Base-by-base conservation (phyloP, 2,113 vertebrate species). In the Empidonax alnorum region DNA sequence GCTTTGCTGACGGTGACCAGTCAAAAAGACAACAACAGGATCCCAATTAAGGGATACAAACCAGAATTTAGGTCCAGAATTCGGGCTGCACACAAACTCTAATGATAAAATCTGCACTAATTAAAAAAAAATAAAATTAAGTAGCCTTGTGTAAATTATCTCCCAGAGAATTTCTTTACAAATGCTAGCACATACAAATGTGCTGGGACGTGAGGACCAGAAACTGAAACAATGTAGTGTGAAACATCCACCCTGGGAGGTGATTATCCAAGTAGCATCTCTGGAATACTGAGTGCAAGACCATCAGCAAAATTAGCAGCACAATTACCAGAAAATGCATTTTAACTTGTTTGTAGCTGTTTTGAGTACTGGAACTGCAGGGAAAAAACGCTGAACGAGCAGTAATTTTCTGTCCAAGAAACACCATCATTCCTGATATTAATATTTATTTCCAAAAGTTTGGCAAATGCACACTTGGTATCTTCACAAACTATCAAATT, bases 401-500 rank as follows among this genome's bases (percentile, higher is more conserved):
- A 0, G 1, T 30, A 3, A 2, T 3, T 58, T 59, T 6, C 42
- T n/a, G 7, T 65, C 53, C 41, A 2, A 46, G 66, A 58, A 56
- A 44, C 0, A 74, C 30, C 39, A 6, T 7, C 33, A 4, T 2
- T 39, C 84, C 31, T 12, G 20, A 56, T 39, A 33, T 6, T 5
- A 49, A 31, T 21, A 8, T 4, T 25, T 2, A 7, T 24, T 35
- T 46, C 39, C 53, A 5, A 42, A 90, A 79, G 73, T 24, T 2
- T 23, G 66, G 30, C 39, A 86, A 81, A 89, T 61, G 77, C 92
- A 94, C 41, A 3, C 88, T 66, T 88, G 56, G 23, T 16, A 55
- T 58, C 52, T 31, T 77, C 52, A 21, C 14, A 21, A 42, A 20
- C 14, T 24, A 77, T 2, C 19, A 31, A 31, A 62, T 14, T 37